Base-by-base conservation (phyloP, 2,113 vertebrate genomes). In the Xenopus laevis region DNA sequence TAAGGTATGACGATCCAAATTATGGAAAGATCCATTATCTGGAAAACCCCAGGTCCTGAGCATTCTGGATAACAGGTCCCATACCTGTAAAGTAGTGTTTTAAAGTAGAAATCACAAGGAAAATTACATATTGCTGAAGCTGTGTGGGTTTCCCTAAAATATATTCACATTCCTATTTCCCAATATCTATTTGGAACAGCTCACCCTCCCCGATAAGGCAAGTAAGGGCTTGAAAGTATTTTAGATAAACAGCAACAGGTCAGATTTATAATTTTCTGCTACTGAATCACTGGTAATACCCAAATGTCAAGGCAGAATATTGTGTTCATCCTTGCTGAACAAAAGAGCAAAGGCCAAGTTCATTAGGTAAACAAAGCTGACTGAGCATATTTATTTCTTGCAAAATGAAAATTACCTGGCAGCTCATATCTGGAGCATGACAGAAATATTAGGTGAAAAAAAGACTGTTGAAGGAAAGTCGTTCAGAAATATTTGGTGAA, bases 241-340 rank as follows among this genome's bases (percentile, higher is more conserved):
- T 66, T 67, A 67, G 44, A 67, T 67, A 67, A 67, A 45, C 45
- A 21, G 18, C 65, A 23, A 13, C 46, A 50, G 9, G 50, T 23
- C 65, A 50, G 44, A 67, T 46, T 65, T 65, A 45, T 65, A 18
- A 18, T 67, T 67, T 23, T 50, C 65, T 67, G 65, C 65, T 67
- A 67, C 65, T 67, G 65, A 67, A 13, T 67, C 46, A 52, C 33
- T 50, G 44, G 65, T 45, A 73, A 74, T 67, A 59, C 21, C 40
- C 44, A n/a, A 74, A 67, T 67, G 16, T 40, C 40, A 74, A 74
- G 40, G 33, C 33, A 66, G 64, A 67, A 67, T 67, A 67, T 47
- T 11, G 17, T 67, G 44, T 23, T 74, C 40, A 67, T 44, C 11
- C 33, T 60, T 23, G 20, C 33, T 59, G 72, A 60, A 74, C 72